phyloP scores from a whole-genome alignment of 2,888 invertebrate genomes.

The Odontothrips loti region DNA sequence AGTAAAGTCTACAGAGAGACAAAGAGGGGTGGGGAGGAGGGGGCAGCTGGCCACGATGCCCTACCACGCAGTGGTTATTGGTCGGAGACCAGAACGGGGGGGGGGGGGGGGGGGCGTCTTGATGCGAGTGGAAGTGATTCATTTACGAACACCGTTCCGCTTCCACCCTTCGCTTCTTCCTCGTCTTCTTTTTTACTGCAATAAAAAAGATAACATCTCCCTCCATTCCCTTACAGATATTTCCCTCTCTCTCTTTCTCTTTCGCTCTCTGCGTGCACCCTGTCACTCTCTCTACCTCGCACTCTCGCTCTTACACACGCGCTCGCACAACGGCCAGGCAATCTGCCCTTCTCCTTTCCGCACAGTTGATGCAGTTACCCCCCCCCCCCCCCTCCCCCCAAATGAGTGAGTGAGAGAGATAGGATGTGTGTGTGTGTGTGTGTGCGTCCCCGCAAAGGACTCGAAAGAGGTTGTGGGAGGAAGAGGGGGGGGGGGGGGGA shows the following conservation, averaged over 20 bases:
- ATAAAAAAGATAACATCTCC: constrained; percentile 25
- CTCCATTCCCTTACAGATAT: background rate
- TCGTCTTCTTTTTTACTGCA: background rate
- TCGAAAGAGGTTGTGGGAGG: background rate
- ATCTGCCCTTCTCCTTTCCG: too few relatives aligned
- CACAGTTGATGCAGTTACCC: too few relatives aligned
- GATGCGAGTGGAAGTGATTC: constrained; percentile 22
- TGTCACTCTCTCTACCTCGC: background rate
- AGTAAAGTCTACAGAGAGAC: background rate
- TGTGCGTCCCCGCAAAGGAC: too few relatives aligned
- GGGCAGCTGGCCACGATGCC: too few relatives aligned
- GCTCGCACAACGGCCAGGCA: background rate
- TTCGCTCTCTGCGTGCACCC: background rate
- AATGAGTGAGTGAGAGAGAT: too few relatives aligned
- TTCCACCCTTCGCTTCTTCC: background rate
- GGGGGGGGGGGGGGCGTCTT: background rate
- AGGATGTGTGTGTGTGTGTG: too few relatives aligned
- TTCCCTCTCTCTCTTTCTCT: background rate
- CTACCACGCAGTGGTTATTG: background rate
- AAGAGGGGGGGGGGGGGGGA: background rate
- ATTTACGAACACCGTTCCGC: constrained; percentile 22
- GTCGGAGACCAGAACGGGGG: background rate
- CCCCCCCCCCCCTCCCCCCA: too few relatives aligned
- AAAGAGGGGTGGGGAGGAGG: background rate
- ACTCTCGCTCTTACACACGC: background rate